Evolutionary conservation across 2,888 invertebrate species (phyloP).

Genomic region (Minunthozetes semirufus): DNA sequence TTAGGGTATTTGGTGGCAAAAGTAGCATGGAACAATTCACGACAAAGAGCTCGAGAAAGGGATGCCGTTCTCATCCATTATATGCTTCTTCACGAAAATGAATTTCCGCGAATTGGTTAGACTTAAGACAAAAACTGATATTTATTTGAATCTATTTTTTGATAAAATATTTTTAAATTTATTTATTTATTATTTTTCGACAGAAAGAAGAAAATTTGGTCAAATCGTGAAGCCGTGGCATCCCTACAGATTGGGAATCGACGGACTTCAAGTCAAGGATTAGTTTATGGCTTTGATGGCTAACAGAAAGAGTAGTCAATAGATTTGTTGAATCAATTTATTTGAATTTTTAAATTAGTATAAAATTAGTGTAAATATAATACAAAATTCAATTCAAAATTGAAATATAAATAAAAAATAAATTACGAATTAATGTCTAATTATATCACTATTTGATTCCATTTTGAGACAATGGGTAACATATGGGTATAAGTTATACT

Average conservation of each 20-base stretch:
- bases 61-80: constrained; percentile 31
- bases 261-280: neutral
- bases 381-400: too few relatives aligned
- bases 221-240: neutral
- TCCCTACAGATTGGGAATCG: neutral
- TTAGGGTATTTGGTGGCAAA: too few relatives aligned
- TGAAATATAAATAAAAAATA: too few relatives aligned
- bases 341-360: too few relatives aligned
- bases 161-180: neutral
- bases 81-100: constrained; percentile 31
- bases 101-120: constrained; percentile 35
- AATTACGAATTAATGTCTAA: too few relatives aligned
- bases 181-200: neutral
- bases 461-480: too few relatives aligned
- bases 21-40: neutral
- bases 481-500: too few relatives aligned
- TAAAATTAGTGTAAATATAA: too few relatives aligned
- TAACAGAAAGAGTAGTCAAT: neutral
- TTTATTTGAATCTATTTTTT: neutral
- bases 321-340: too few relatives aligned
- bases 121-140: neutral
- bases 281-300: neutral
- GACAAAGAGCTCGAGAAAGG: neutral
- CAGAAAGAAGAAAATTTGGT: neutral
- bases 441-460: too few relatives aligned